Evolutionary conservation across 2,888 invertebrate genomes (phyloP), one percentile per base, ranked within the genome.

Genomic region (Alcis repandata): DNA sequence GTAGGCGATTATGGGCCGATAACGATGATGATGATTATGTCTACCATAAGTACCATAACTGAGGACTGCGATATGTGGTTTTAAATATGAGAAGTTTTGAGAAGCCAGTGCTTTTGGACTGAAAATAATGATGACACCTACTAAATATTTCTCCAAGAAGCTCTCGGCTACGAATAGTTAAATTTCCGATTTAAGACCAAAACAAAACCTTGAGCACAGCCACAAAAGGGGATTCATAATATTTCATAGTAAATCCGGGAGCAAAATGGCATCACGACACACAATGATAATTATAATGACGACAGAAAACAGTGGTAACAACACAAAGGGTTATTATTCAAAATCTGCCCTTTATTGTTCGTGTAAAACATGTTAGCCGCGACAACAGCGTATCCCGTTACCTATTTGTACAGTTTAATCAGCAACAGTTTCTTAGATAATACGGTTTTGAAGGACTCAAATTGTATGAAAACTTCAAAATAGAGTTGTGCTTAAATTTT

Each of bases 291-390:
- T 82, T 82, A 82, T 85, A 85, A 85, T 83, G 83, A 79, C 79
- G 82, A 82, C 84, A 82, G 83, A 83, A 82, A 84, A 84, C 83
- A 84, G 82, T 80, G 79, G 77, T 73, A 73, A 68, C 73, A 73
- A 67, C 73, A 90, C 89, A 90, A 91, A 85, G 79, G 86, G 83
- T 76, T 83, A 86, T 89, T 89, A 90, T 89, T 86, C 89, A 85
- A 86, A 88, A 90, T 90, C 86, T 86, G 86, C 81, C 88, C 89
- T 87, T 90, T 88, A 89, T 87, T 88, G 88, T 89, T 81, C 85
- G 76, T 84, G 88, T 89, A 88, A 89, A 91, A 91, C 89, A 89
- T 89, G 87, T 87, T 86, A 78, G 79, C 78, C 80, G 83, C 85
- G 87, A 88, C 88, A 89, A 86, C 85, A 76, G 81, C 82, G 78